phyloP scores from a whole-genome alignment of 2,797 vertebrate genomes.

The Gymnoscopelus microlampas region DNA sequence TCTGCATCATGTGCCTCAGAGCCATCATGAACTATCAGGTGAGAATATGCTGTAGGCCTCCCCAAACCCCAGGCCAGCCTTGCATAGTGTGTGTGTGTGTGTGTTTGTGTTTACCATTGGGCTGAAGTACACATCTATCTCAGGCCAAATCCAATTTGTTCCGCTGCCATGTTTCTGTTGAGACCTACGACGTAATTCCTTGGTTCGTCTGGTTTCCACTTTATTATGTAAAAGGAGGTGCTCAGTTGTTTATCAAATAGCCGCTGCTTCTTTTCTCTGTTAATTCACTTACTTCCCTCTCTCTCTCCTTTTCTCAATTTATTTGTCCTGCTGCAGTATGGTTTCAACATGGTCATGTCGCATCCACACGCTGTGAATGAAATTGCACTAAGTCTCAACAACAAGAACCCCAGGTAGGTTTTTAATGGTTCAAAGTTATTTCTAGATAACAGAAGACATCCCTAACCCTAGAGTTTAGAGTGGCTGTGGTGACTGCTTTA shows the following conservation, averaged over 20 bases:
- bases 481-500: neutral
- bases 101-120: neutral
- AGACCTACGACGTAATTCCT: slow-evolving; percentile 3
- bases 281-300: slow-evolving; percentile 44
- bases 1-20: slow-evolving; percentile 89
- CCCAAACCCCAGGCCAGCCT: neutral
- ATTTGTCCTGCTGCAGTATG: slow-evolving; percentile 83
- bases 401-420: slow-evolving; percentile 93
- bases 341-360: slow-evolving; percentile 99
- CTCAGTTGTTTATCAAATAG: slow-evolving; percentile 33
- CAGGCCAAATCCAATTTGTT: slow-evolving; percentile 43
- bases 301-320: slow-evolving; percentile 31
- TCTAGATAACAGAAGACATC: too few relatives aligned
- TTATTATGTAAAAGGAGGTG: slow-evolving; percentile 44
- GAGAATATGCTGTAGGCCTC: slow-evolving; percentile 23
- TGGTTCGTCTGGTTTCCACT: slow-evolving; percentile 44
- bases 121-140: slow-evolving; percentile 26
- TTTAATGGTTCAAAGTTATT: slow-evolving; percentile 2
- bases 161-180: slow-evolving; percentile 20
- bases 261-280: slow-evolving; percentile 18
- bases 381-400: slow-evolving; percentile 98
- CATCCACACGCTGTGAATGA: slow-evolving; percentile 97
- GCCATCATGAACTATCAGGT: slow-evolving; percentile 94
- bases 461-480: neutral
- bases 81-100: slow-evolving; percentile 6